phyloP scores from a whole-genome alignment of 2,888 invertebrate species.

The Zhuqinia jingwanae region DNA sequence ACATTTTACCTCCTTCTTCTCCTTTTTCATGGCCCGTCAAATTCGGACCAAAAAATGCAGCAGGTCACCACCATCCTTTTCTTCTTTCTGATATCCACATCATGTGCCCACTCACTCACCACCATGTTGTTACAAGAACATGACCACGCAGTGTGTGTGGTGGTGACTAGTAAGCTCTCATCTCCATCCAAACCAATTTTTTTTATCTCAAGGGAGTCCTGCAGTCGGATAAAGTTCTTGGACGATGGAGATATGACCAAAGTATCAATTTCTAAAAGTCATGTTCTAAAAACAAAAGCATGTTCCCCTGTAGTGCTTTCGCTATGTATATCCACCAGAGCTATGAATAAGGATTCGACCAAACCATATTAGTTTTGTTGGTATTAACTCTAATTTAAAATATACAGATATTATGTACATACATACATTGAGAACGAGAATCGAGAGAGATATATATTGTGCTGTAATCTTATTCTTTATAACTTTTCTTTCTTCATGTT shows the following conservation, averaged over 20 bases:
- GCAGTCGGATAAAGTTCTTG: background rate
- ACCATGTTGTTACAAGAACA: background rate
- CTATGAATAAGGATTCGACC: too few relatives aligned
- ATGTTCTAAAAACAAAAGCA: too few relatives aligned
- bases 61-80: slow-evolving; percentile 14
- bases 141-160: background rate
- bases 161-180: background rate
- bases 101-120: background rate
- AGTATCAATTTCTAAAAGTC: too few relatives aligned
- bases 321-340: too few relatives aligned
- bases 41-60: slow-evolving; percentile 15
- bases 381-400: too few relatives aligned
- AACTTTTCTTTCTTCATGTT: slow-evolving; percentile 25
- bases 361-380: too few relatives aligned
- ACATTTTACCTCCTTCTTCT: too few relatives aligned
- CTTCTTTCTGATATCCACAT: background rate
- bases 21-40: slow-evolving; percentile 18
- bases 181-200: slow-evolving; percentile 26
- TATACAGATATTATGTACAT: too few relatives aligned
- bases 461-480: background rate
- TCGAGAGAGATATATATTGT: too few relatives aligned
- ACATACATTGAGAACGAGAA: too few relatives aligned
- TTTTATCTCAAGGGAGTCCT: slow-evolving; percentile 27
- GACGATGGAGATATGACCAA: too few relatives aligned
- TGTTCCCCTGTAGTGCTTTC: too few relatives aligned